A percentile compares a stretch with the other conserved stretches of the same genome.
phyloP scores from a whole-genome alignment of 2,113 vertebrate genomes.

The Bettongia penicillata region DNA sequence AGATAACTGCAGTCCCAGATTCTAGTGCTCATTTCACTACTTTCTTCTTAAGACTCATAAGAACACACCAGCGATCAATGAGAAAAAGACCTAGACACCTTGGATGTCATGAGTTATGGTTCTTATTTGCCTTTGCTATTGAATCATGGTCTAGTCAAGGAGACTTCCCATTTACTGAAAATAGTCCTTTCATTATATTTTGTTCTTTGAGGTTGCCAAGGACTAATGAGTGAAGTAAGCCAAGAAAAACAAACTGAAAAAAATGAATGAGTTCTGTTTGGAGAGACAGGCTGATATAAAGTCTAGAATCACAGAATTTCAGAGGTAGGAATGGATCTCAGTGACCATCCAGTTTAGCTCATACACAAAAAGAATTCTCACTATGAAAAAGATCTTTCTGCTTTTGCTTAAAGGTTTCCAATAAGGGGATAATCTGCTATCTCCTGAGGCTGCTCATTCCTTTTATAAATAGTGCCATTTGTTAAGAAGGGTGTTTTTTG shows the following conservation, averaged over 20 bases:
- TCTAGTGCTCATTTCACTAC: background rate
- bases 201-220: background rate
- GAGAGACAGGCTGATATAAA: background rate
- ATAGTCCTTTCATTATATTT: background rate
- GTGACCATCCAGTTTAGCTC: background rate
- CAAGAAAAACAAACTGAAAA: background rate
- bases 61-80: background rate
- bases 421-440: background rate
- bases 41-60: background rate
- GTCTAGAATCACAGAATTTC: background rate
- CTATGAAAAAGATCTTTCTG: background rate
- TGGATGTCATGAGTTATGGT: background rate
- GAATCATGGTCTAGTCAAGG: background rate
- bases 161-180: background rate
- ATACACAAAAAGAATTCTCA: background rate
- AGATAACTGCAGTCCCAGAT: background rate
- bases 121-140: background rate
- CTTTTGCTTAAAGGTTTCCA: background rate
- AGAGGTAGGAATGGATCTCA: background rate
- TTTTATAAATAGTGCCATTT: background rate
- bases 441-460: background rate
- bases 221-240: background rate
- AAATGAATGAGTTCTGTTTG: background rate
- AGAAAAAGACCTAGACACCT: background rate
- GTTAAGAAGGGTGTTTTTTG: background rate